Percentiles rank a stretch among this genome's conserved stretches.
Evolutionary conservation across 2,113 vertebrate genomes (phyloP).

Genomic region (Zapornia atra): DNA sequence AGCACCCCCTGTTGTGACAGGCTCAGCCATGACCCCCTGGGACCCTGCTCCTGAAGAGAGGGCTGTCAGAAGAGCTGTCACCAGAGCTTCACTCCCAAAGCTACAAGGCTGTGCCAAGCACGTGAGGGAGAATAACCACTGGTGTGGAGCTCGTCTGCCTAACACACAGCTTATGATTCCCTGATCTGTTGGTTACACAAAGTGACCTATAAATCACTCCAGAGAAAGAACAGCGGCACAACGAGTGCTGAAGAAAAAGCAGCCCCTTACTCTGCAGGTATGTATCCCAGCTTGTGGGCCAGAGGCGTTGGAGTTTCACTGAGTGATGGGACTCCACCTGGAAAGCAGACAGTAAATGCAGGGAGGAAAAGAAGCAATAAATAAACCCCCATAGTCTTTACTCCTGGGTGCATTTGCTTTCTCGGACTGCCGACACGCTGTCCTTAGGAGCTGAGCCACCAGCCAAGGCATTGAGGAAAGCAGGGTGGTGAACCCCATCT

Average conservation of each 20-base stretch:
- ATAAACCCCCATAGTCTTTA: neutral
- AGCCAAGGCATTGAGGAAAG: neutral
- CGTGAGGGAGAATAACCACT: neutral
- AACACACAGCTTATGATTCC: fast-evolving
- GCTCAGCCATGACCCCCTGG: neutral
- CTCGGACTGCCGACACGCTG: fast-evolving
- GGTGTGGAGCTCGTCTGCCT: neutral
- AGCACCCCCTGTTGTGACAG: neutral
- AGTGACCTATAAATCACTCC: neutral
- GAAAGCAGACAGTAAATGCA: neutral
- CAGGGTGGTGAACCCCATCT: fast-evolving
- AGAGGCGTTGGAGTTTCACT: neutral
- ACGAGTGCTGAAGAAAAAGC: neutral
- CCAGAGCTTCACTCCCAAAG: fast-evolving
- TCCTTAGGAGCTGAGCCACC: neutral
- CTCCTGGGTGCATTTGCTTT: fast-evolving
- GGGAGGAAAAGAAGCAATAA: too few relatives aligned
- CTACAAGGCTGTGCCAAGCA: neutral
- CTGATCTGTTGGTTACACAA: too few relatives aligned
- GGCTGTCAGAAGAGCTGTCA: neutral
- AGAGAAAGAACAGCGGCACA: neutral
- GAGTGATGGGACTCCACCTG: constrained; percentile 57
- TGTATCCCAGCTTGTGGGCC: constrained; percentile 71
- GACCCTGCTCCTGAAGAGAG: fast-evolving
- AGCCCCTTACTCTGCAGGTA: constrained; percentile 71